Conservation (phyloP, 2,888 invertebrate genomes). For the Agelastica alni region DNA sequence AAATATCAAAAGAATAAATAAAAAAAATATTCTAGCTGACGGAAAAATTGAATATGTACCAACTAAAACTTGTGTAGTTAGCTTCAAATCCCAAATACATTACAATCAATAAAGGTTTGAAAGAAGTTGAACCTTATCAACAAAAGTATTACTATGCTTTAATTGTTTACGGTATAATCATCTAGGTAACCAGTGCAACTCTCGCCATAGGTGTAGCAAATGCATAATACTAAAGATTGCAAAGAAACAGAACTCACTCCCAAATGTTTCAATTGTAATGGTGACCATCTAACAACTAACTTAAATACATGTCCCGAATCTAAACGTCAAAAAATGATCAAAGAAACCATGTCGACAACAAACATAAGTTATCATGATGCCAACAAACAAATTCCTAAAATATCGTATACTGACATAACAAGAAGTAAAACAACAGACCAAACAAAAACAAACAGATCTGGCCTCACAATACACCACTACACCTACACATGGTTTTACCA, state of each 20-base stretch:
- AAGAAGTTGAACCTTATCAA: background rate
- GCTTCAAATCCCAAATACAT: background rate
- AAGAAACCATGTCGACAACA: background rate
- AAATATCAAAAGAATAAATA: background rate
- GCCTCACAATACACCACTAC: too few species aligned
- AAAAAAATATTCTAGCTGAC: background rate
- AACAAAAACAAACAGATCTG: too few species aligned
- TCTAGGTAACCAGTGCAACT: background rate
- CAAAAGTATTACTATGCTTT: background rate
- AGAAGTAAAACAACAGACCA: too few species aligned
- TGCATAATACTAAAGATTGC: background rate
- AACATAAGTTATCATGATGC: too few species aligned
- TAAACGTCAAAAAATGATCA: background rate
- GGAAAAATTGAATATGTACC: conserved; percentile 1
- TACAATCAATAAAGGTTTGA: background rate
- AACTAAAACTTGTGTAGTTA: too few species aligned
- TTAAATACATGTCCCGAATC: background rate
- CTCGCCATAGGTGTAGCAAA: background rate
- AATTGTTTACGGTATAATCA: background rate
- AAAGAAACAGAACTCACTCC: background rate
- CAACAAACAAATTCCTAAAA: too few species aligned
- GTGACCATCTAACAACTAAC: background rate
- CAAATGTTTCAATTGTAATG: background rate
- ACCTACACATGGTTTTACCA: too few species aligned
- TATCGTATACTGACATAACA: too few species aligned